Evolutionary conservation across 2,888 invertebrate genomes (phyloP), one percentile per base, ranked within the genome.

Genomic region (Drosophila mayaguana): DNA sequence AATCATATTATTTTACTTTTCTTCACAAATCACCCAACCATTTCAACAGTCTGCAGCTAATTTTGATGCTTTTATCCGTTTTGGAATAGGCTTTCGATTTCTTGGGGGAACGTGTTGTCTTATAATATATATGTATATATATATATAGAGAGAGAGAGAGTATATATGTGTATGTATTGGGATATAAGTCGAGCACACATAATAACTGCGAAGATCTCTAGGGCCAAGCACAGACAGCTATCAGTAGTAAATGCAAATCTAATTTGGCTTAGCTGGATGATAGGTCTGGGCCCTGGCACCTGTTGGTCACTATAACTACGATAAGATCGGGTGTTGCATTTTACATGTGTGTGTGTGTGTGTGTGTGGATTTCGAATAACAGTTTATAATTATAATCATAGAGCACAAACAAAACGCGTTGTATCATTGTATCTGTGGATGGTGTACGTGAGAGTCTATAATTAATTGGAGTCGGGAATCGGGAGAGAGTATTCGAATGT

Each of bases 31-130:
- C 73, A 80, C 72, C 56, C 63, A 83, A 65, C 77, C 67, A 73
- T 72, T 69, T 75, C 14, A 51, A 74, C 70, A 72, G 65, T 66
- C 76, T 83, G 71, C 62, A 80, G 62, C 79, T 81, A 81, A 54
- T 53, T 22, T 70, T 63, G 63, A 73, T 63, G 20, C 4, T 53
- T n/a, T 53, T 22, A 54, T 38, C n/a, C 70, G 63, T 64, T 76
- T 72, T 69, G 59, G 54, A 64, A 64, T 81, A 91, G 92, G 92
- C 92, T 89, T 80, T 92, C 89, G 93, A 93, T 93, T 93, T 93
- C 93, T 93, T 93, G 93, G 92, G 92, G 89, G 51, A 75, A 88
- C 73, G 85, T 90, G 88, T 84, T 76, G 59, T 22, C 51, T 71
- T 48, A 43, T 28, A 40, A 16, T 54, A 46, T 54, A 43, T 18